Percentiles rank a stretch among this genome's conserved stretches.
Conservation (phyloP, 1,140 invertebrate species). For the Leguminivora glycinivorella region DNA sequence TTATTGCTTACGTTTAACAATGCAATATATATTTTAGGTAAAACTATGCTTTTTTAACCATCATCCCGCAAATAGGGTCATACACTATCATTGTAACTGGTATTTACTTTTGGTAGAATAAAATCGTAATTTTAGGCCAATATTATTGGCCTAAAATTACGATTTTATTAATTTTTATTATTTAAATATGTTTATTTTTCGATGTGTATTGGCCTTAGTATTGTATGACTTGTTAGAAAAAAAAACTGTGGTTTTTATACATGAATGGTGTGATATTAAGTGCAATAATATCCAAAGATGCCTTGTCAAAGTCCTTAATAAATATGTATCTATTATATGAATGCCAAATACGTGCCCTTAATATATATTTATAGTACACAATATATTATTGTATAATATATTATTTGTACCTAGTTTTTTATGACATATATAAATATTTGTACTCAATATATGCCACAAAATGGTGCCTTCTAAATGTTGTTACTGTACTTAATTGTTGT, state of each 20-base stretch:
- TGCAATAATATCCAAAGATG: constrained; percentile 20
- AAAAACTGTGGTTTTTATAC: too few relatives aligned
- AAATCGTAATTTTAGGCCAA: too few relatives aligned
- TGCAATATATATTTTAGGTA: not conserved
- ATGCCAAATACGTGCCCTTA: not conserved
- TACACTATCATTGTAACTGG: not conserved
- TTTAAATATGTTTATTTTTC: too few relatives aligned
- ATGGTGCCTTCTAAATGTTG: constrained; percentile 16
- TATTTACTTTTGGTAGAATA: not conserved
- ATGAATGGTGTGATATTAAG: constrained; percentile 17
- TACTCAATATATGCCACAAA: not conserved
- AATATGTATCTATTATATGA: constrained; percentile 13
- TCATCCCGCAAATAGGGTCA: not conserved
- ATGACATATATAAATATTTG: not conserved
- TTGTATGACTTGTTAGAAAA: too few relatives aligned
- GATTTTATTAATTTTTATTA: too few relatives aligned
- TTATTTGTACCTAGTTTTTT: constrained; percentile 15
- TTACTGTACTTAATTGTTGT: constrained; percentile 24
- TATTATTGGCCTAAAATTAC: too few relatives aligned
- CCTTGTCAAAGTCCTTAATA: not conserved
- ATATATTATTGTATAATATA: not conserved
- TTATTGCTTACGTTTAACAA: constrained; percentile 8
- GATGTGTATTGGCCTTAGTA: too few relatives aligned
- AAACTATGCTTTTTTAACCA: not conserved
- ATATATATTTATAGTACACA: not conserved